phyloP scores from a whole-genome alignment of 2,113 vertebrate species.

The Cryptotis parvus region DNA sequence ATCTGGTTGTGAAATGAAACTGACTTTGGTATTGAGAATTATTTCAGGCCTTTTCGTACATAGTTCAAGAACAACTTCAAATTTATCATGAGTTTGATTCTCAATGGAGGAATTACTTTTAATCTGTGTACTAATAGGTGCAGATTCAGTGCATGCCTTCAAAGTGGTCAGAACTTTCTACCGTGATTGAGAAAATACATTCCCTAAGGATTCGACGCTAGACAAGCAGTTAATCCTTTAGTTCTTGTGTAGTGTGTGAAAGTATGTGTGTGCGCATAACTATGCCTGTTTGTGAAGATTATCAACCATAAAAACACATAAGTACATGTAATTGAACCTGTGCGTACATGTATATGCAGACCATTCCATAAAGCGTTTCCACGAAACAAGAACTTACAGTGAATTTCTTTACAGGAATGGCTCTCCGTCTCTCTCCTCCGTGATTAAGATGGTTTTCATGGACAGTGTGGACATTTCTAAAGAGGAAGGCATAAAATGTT shows the following conservation, averaged over 20 bases:
- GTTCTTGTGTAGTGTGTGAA: neutral
- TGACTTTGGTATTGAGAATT: conserved; percentile 33
- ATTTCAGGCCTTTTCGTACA: conserved; percentile 45
- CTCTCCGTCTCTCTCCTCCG: neutral
- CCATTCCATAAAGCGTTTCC: neutral
- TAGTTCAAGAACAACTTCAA: conserved; percentile 39
- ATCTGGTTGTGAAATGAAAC: conserved; percentile 32
- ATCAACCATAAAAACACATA: neutral
- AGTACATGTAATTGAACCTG: no score
- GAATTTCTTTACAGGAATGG: neutral
- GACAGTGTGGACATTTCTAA: neutral
- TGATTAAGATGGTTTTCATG: neutral
- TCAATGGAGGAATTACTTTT: conserved; percentile 65
- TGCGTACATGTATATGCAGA: neutral
- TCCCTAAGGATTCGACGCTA: neutral
- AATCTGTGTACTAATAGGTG: conserved; percentile 51
- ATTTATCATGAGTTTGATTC: conserved; percentile 55
- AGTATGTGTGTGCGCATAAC: neutral
- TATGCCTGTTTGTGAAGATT: neutral
- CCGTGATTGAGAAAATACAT: neutral
- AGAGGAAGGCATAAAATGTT: neutral
- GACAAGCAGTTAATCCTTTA: neutral
- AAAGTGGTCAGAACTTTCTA: neutral
- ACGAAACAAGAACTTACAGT: neutral
- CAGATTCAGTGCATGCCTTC: neutral